A percentile compares a stretch with the other conserved stretches of the same genome.
Conservation (phyloP, 2,797 vertebrate species). For the Todus mexicanus region DNA sequence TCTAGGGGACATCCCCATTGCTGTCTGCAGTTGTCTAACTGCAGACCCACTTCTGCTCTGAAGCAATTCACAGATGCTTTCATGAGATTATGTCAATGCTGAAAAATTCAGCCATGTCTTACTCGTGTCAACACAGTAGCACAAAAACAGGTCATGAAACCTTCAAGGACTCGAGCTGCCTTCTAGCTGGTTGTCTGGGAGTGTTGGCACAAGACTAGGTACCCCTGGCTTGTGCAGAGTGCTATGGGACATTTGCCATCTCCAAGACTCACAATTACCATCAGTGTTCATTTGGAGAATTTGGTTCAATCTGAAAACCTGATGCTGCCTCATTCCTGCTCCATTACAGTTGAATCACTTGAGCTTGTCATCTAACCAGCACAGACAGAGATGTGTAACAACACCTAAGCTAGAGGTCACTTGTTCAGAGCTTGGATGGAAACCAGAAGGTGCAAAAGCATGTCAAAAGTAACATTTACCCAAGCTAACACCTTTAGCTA, state of each 20-base stretch:
- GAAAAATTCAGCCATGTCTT: neutral
- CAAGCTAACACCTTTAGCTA: neutral
- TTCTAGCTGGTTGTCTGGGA: neutral
- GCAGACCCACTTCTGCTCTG: neutral
- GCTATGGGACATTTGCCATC: neutral
- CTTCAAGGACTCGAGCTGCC: neutral
- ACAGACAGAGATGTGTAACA: neutral
- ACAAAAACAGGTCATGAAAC: neutral
- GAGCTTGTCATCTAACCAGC: neutral
- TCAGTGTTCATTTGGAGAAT: neutral
- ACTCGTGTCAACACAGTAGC: neutral
- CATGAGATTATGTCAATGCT: neutral
- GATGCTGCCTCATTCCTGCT: neutral
- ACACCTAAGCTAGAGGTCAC: neutral
- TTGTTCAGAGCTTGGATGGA: neutral
- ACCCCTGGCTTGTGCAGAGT: neutral
- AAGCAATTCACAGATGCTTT: neutral
- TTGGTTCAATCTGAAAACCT: neutral
- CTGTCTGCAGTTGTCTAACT: neutral
- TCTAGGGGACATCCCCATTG: neutral
- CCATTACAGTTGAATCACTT: fast-evolving
- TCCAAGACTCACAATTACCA: neutral
- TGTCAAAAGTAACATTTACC: neutral
- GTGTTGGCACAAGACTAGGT: neutral
- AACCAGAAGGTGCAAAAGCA: neutral